Percentiles rank a stretch among this genome's conserved stretches.
These are phyloP conservation scores for Salmo trutta DNA, from an alignment of 2,797 vertebrate genomes.

Conservation along the genomic window DNA sequence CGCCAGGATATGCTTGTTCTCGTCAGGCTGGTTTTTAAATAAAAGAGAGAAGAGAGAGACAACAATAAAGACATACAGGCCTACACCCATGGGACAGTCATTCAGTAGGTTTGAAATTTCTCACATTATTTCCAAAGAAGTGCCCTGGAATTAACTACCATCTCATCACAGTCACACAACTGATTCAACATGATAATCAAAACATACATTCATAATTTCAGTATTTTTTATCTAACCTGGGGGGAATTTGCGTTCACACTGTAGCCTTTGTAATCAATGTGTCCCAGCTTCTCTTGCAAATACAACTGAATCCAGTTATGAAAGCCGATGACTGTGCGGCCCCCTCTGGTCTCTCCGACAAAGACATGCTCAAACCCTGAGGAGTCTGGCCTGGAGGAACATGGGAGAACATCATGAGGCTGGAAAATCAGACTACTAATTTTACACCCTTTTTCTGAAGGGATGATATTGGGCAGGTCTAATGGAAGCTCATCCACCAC, in stretches of 20 bases:
- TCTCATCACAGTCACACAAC: neutral
- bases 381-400: constrained; percentile 74
- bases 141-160: neutral
- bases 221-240: constrained; percentile 50
- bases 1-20: constrained; percentile 80
- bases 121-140: neutral
- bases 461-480: neutral
- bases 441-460: neutral
- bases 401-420: constrained; percentile 2
- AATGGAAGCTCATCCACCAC: neutral
- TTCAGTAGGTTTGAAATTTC: neutral
- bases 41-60: neutral
- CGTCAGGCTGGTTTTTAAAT: constrained; percentile 71
- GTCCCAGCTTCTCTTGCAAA: constrained; percentile 82
- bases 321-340: constrained; percentile 80
- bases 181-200: neutral
- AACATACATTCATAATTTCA: neutral
- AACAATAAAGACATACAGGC: neutral
- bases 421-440: neutral
- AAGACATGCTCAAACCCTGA: constrained; percentile 85
- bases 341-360: constrained; percentile 80
- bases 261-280: constrained; percentile 83
- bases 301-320: constrained; percentile 87
- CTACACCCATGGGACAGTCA: neutral
- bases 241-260: constrained; percentile 72